Evolutionary conservation across 92 coral and sea anemone species (phyloP).

Genomic region (Heliopora coerulea): DNA sequence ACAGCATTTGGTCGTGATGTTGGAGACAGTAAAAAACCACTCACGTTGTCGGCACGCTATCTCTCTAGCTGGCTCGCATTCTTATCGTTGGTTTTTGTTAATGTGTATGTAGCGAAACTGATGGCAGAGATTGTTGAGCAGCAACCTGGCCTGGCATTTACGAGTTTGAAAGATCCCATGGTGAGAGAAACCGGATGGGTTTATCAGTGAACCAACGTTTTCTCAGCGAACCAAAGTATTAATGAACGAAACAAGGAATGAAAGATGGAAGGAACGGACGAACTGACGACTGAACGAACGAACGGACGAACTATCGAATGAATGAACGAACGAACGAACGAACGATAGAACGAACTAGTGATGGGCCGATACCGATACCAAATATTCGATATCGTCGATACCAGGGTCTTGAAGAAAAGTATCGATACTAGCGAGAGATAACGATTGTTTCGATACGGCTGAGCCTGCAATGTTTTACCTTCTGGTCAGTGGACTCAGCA

Average conservation of each 20-base stretch:
- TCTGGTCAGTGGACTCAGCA: too few relatives aligned
- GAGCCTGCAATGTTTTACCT: too few relatives aligned
- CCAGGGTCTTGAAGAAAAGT: too few relatives aligned
- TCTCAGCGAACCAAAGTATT: too few relatives aligned
- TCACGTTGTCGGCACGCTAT: constrained; percentile 72
- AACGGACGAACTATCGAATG: not conserved
- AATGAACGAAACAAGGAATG: not conserved
- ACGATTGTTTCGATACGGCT: too few relatives aligned
- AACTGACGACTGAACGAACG: not conserved
- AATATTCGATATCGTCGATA: too few relatives aligned
- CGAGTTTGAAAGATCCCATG: constrained; percentile 64
- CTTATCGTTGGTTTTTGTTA: constrained; percentile 64
- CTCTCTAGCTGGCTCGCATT: constrained; percentile 77
- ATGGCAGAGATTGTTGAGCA: constrained; percentile 70
- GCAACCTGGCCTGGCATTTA: constrained; percentile 52
- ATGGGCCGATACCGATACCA: too few relatives aligned
- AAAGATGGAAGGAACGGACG: not conserved
- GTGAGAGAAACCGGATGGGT: constrained; percentile 31
- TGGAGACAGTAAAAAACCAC: constrained; percentile 77
- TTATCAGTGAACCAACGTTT: too few relatives aligned
- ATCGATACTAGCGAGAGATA: too few relatives aligned
- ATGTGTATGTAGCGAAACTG: constrained; percentile 75
- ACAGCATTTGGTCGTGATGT: constrained; percentile 82
- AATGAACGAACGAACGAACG: too few relatives aligned
- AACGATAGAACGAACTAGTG: too few relatives aligned